phyloP scores from a whole-genome alignment of 2,113 vertebrate species.

The Gnathonemus longibarbis region DNA sequence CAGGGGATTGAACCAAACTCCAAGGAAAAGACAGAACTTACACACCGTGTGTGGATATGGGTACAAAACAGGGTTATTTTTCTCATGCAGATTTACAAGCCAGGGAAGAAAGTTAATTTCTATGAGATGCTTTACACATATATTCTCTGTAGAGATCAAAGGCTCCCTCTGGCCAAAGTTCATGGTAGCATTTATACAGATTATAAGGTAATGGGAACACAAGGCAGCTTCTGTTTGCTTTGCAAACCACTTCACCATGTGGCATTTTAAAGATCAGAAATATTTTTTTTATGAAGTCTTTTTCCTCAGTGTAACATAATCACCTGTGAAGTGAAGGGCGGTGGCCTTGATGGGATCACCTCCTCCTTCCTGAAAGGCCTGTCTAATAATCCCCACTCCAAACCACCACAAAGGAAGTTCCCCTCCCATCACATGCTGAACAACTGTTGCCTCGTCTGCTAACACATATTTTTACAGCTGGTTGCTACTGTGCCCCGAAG shows the following conservation, averaged over 20 bases:
- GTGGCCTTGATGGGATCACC: background rate
- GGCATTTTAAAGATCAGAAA: background rate
- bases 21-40: background rate
- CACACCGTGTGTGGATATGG: background rate
- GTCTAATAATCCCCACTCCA: background rate
- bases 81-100: background rate
- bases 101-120: background rate
- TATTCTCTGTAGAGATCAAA: conserved; percentile 8
- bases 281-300: background rate
- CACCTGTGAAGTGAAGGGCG: background rate
- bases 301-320: background rate
- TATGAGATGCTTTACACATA: background rate
- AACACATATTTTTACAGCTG: background rate
- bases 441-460: background rate
- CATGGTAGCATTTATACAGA: background rate
- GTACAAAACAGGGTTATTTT: background rate
- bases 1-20: background rate
- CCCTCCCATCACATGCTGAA: background rate
- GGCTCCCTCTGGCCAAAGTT: background rate
- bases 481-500: conserved; percentile 4
- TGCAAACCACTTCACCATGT: background rate
- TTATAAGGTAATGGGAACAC: background rate
- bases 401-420: conserved; percentile 6
- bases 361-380: background rate
- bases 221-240: background rate